Base-by-base conservation (phyloP, 2,113 vertebrate genomes). In the Lycaon pictus region DNA sequence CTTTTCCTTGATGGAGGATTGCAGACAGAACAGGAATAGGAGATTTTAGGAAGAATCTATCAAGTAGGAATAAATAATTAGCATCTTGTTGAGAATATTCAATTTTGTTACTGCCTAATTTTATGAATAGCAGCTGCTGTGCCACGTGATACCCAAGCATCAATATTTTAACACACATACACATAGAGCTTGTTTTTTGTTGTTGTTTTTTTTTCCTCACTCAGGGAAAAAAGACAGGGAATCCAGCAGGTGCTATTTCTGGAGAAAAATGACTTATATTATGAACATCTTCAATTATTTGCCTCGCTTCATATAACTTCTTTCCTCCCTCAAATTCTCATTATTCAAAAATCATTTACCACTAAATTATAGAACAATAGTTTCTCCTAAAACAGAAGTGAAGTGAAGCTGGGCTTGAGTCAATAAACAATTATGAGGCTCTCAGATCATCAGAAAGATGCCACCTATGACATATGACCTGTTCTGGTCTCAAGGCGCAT, bases 291-390 rank as follows among this genome's bases (percentile, higher is more conserved):
- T 97, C 97, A 96, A 0, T 98, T 97, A 97, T 95, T 96, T 32
- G 76, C 6, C 2, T 86, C 4, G 4, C 71, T 98, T 96, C 88
- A 3, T 93, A 37, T 88, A 92, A 81, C 63, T 97, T 98, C 15
- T 55, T 56, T 95, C 19, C 9, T 97, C 62, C 95, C 87, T 71
- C 67, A 96, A 96, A 35, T 97, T 95, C 95, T 97, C 91, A 56
- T 98, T 98, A 98, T 97, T 98, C 67, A 98, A 98, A 98, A 97
- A 35, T 97, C 76, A 89, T 97, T 98, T 97, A 85, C 43, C 37
- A 93, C 95, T 97, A 97, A 88, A 94, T 97, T 95, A 58, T 81
- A 96, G 96, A 77, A 95, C 97, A 98, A 90, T 84, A 96, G 94
- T 97, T 98, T 98, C 83, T 80, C 92, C 51, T 84, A 71, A 92